Conservation (phyloP, 2,888 invertebrate species). For the Spicauda simplicius region DNA sequence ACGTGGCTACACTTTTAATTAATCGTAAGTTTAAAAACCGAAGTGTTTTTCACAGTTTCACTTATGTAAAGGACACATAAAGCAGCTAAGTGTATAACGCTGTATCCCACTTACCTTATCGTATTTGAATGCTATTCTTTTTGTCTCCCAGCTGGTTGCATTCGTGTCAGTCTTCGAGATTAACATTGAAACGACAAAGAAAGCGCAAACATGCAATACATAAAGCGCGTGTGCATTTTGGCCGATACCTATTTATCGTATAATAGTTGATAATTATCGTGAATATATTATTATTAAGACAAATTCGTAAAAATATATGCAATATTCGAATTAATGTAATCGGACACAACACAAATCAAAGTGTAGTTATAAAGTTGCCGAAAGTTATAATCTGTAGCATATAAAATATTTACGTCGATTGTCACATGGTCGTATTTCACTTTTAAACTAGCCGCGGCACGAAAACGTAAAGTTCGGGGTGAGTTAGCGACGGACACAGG, state of each 20-base stretch:
- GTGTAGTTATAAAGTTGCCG: neutral
- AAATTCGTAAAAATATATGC: neutral
- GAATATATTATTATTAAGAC: neutral
- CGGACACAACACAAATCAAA: slow-evolving; percentile 21
- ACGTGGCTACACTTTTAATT: neutral
- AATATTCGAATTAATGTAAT: slow-evolving; percentile 3
- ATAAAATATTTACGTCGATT: neutral
- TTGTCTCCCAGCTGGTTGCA: slow-evolving; percentile 9
- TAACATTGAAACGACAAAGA: slow-evolving; percentile 42
- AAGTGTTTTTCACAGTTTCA: neutral
- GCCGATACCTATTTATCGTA: slow-evolving; percentile 27
- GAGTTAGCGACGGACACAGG: slow-evolving; percentile 50
- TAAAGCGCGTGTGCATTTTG: slow-evolving; percentile 43
- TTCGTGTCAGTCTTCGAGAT: slow-evolving; percentile 16
- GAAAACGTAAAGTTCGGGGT: slow-evolving; percentile 28
- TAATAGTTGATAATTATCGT: slow-evolving; percentile 16
- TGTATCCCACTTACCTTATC: slow-evolving; percentile 10
- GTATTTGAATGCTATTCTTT: neutral
- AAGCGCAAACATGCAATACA: slow-evolving; percentile 51
- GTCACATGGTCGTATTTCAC: slow-evolving; percentile 34
- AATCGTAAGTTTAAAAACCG: neutral
- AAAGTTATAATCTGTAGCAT: slow-evolving; percentile 9
- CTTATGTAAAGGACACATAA: neutral
- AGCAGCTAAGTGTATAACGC: neutral
- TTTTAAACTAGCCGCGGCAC: slow-evolving; percentile 30